phyloP scores from a whole-genome alignment of 2,888 invertebrate genomes.

The Perizoma affinitatum region DNA sequence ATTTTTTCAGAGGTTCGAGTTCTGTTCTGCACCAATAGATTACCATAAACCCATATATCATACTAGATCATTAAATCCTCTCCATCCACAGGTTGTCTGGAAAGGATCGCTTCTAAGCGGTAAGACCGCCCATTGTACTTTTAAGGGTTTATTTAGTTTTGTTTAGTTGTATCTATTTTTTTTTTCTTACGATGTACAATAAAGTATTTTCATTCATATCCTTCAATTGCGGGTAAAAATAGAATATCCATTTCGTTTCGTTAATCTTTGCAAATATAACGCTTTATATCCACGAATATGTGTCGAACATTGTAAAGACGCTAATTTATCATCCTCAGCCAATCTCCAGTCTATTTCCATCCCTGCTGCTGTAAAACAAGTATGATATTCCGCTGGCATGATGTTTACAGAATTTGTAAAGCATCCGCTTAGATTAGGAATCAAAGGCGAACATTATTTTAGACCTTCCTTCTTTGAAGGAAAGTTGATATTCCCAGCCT shows the following conservation, averaged over 20 bases:
- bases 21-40: too few relatives aligned
- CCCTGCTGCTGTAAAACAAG: conserved; percentile 10
- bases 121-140: too few relatives aligned
- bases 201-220: too few relatives aligned
- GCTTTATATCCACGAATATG: conserved; percentile 36
- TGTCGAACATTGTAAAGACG: conserved; percentile 39
- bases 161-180: too few relatives aligned
- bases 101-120: too few relatives aligned
- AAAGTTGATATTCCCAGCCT: conserved; percentile 1
- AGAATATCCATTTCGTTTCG: conserved; percentile 4
- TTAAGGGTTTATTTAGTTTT: too few relatives aligned
- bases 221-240: neutral
- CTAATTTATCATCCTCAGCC: conserved; percentile 36
- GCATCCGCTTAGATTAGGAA: too few relatives aligned
- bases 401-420: conserved; percentile 5
- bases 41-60: too few relatives aligned
- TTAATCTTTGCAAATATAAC: conserved; percentile 26
- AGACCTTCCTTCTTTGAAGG: neutral
- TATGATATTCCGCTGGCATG: conserved; percentile 17
- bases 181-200: too few relatives aligned
- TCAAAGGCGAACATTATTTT: neutral
- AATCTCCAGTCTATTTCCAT: conserved; percentile 14
- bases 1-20: too few relatives aligned
- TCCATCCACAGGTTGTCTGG: too few relatives aligned
- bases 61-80: too few relatives aligned